These are phyloP conservation scores for Drosophila kepulauana DNA, from an alignment of 1,140 invertebrate genomes.

Conservation along the genomic window DNA sequence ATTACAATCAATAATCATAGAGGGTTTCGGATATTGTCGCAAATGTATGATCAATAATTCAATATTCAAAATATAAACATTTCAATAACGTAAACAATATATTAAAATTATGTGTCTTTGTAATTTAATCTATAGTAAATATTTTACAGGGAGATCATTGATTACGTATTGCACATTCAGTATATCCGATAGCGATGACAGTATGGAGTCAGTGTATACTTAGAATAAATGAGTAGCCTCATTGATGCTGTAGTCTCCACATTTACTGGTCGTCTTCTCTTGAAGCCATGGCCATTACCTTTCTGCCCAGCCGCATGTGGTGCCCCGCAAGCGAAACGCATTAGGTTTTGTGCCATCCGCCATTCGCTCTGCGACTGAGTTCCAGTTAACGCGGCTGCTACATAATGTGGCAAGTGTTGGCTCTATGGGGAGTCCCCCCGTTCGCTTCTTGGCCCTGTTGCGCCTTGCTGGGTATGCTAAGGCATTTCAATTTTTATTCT, in stretches of 20 bases:
- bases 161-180: no score
- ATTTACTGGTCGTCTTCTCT: conserved; percentile 2
- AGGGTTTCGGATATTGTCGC: no score
- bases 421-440: background rate
- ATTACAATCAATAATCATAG: no score
- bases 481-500: conserved; percentile 65
- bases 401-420: conserved; percentile 41
- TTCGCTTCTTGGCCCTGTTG: background rate
- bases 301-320: conserved; percentile 57
- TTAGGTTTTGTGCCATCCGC: conserved; percentile 42
- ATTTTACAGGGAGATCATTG: no score
- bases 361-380: conserved; percentile 14
- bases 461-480: conserved; percentile 12
- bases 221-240: background rate
- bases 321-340: conserved; percentile 53
- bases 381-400: conserved; percentile 4
- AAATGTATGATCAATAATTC: no score
- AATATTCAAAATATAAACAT: no score
- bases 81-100: no score
- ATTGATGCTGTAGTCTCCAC: background rate
- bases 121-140: no score
- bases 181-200: no score
- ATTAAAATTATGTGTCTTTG: no score
- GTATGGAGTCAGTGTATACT: no score
- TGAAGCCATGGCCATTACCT: conserved; percentile 21